Conservation (phyloP, 2,888 invertebrate genomes). For the Ophion ellenae region DNA sequence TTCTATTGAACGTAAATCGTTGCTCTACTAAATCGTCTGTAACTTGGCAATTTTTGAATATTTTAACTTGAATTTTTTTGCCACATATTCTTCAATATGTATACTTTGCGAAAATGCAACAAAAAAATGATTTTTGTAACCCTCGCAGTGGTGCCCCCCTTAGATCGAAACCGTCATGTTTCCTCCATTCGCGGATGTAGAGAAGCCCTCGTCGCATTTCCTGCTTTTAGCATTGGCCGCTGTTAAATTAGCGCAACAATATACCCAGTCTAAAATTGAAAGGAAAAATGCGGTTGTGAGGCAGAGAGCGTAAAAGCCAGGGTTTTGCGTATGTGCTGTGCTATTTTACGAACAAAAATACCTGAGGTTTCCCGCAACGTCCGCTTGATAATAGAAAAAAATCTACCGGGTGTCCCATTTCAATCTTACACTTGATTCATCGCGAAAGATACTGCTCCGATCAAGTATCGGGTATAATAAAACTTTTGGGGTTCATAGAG, state of each 20-base stretch:
- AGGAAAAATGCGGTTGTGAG: neutral
- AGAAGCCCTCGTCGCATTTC: constrained; percentile 31
- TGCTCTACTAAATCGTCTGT: too few relatives aligned
- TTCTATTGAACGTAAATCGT: too few relatives aligned
- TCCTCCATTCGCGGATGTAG: neutral
- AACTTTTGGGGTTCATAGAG: too few relatives aligned
- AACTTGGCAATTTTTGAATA: too few relatives aligned
- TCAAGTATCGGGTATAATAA: too few relatives aligned
- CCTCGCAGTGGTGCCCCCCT: neutral
- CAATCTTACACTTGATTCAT: too few relatives aligned
- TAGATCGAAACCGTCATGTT: neutral
- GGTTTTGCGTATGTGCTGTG: neutral
- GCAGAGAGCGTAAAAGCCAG: neutral
- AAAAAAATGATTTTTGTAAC: neutral
- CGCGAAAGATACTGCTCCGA: too few relatives aligned
- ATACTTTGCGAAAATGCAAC: too few relatives aligned
- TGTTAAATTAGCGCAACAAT: constrained; percentile 35
- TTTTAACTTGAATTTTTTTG: too few relatives aligned
- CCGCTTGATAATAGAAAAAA: constrained; percentile 62
- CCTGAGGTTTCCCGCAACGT: constrained; percentile 62
- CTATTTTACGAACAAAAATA: constrained; percentile 33
- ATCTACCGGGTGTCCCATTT: neutral
- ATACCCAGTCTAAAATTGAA: constrained; percentile 20
- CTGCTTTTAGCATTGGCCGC: constrained; percentile 28
- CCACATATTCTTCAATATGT: too few relatives aligned